Evolutionary conservation across 1,140 invertebrate species (phyloP), one percentile per base, ranked within the genome.

Genomic region (Penaeus chinensis): DNA sequence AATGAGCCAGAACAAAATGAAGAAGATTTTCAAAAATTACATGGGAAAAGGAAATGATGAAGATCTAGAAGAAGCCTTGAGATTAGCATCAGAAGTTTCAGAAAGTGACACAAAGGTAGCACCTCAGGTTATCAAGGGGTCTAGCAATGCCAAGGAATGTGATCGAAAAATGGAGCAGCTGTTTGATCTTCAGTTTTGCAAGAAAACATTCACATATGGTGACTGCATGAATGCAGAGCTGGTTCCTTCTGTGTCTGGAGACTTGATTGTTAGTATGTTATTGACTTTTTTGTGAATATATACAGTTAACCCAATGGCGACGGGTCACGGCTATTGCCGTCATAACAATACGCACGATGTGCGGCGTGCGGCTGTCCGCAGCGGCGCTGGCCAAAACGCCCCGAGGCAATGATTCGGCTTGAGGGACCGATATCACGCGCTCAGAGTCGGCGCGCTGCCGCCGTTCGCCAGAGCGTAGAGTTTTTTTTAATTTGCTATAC

Each of bases 21-120:
- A 82, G 62, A 82, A 65, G 27, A 78, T 87, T 18, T 87, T 87
- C 24, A 82, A 87, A 63, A 66, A 82, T 76, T 87, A 82, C 69
- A 71, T 24, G 18, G 61, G 27, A 62, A 24, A 66, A 54, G n/a
- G 60, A 20, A 65, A 74, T 10, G 16, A 42, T 37, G 66, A n/a
- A 11, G 63, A 82, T 24, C 19, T 54, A 8, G 42, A 79, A 19
- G 37, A 79, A 79, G 1, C 32, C 18, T 1, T 79, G n/a, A 79
- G 54, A 54, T 54, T 19, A 79, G 10, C 69, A 61, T 42, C 27
- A 84, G 61, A 74, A 71, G 47, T 62, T 22, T 7, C 10, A 18
- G 37, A 7, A n/a, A 60, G 61, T 20, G 24, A 47, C 32, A 32
- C 61, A 62, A 63, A 27, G n/a, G 20, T 78, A 74, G 37, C 54